phyloP scores from a whole-genome alignment of 2,113 vertebrate species.

The Cynoglossus semilaevis region DNA sequence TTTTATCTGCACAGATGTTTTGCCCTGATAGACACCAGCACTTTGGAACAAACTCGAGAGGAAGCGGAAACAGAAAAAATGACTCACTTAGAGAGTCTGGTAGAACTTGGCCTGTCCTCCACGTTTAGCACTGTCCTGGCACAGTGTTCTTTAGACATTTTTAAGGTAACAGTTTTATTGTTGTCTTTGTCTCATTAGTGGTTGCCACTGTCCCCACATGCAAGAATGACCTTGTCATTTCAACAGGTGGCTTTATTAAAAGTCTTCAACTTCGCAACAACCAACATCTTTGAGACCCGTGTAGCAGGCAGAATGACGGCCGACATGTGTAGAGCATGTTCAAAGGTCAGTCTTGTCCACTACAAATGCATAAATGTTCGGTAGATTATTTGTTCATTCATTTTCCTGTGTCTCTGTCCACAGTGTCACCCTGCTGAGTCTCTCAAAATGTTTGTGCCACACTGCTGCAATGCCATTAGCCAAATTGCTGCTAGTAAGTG shows the following conservation, averaged over 20 bases:
- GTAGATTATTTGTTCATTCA: not conserved
- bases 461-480: conserved; percentile 90
- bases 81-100: conserved; percentile 96
- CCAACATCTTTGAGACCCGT: conserved; percentile 98
- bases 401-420: conserved; percentile 41
- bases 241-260: conserved; percentile 92
- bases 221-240: conserved; percentile 10
- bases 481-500: conserved; percentile 95
- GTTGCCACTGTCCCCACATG: not conserved
- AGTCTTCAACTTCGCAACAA: conserved; percentile 95
- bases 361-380: not conserved
- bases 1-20: conserved; percentile 83
- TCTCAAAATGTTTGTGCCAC: conserved; percentile 92
- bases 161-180: conserved; percentile 78
- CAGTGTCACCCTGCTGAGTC: conserved; percentile 94
- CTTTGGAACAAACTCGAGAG: conserved; percentile 94
- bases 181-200: not conserved
- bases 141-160: conserved; percentile 96
- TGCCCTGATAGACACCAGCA: conserved; percentile 97
- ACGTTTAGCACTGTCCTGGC: conserved; percentile 98
- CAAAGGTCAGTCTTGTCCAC: conserved; percentile 79
- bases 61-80: conserved; percentile 99
- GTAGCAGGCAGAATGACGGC: conserved; percentile 97
- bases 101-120: conserved; percentile 94
- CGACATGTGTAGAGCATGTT: conserved; percentile 95